Base-by-base conservation (phyloP, 2,888 invertebrate genomes). In the Diogma glabrata region DNA sequence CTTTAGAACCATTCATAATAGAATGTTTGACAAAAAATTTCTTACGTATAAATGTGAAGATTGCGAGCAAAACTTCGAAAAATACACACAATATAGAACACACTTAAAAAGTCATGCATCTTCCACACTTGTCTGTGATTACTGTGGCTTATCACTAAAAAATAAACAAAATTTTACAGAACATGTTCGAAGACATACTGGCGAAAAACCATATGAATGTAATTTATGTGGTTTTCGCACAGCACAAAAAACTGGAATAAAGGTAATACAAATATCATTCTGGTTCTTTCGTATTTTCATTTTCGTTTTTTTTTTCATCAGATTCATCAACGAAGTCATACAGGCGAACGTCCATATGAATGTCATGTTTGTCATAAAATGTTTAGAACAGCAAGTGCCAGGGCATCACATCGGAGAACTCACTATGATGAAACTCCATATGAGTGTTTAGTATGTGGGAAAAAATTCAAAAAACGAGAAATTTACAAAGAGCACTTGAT, bases 181-280 rank as follows among this genome's bases (percentile, higher is more conserved):
- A 22, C 43, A 43, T 9, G n/a, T 43, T 3, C 22, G 43, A 8
- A 12, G 43, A n/a, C 43, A 43, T 8, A 43, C 43, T 7, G 43
- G 43, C n/a, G 43, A 43, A 22, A 43, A 43, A 22, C 43, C 43
- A n/a, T 43, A 43, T 4, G 23, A 43, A 43, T 43, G 43, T 17
- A 23, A 22, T 43, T 43, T 43, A 43, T 43, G 43, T 22, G 43
- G 23, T 7, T 43, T 22, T 22, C 43, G 43, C 9, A 14, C 43
- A n/a, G 20, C 43, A 4, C 43, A 22, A 43, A n/a, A 9, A 2
- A 22, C 43, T 3, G 8, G 22, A 22, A 22, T 43, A 6, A 22
- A 10, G n/a, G n/a, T n/a, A n/a, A n/a, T n/a, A n/a, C n/a, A n/a
- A n/a, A n/a, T n/a, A n/a, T n/a, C n/a, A n/a, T n/a, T n/a, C n/a